phyloP scores from a whole-genome alignment of 2,888 invertebrate genomes.

The Philereme vetulata region DNA sequence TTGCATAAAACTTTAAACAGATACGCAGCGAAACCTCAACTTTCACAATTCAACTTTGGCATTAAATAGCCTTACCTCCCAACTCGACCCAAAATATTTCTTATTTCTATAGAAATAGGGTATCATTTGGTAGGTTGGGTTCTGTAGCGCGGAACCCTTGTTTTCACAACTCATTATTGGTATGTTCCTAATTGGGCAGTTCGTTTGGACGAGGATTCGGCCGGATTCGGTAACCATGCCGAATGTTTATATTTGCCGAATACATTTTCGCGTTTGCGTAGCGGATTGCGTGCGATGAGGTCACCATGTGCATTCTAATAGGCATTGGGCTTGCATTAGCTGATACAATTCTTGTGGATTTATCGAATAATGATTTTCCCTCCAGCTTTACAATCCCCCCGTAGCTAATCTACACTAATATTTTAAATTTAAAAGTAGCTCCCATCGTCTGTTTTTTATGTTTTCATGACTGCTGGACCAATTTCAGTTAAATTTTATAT shows the following conservation, averaged over 20 bases:
- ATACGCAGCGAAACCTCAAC: conserved; percentile 68
- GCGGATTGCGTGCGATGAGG: conserved; percentile 72
- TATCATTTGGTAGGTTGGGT: conserved; percentile 34
- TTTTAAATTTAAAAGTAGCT: too few species aligned
- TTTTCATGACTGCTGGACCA: too few species aligned
- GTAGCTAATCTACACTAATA: too few species aligned
- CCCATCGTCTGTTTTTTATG: too few species aligned
- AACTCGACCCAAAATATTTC: conserved; percentile 43
- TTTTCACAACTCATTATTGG: conserved; percentile 82
- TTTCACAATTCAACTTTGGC: conserved; percentile 79
- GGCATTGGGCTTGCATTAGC: conserved; percentile 6
- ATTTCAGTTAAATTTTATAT: too few species aligned
- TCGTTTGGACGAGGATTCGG: conserved; percentile 52
- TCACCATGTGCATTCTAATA: conserved; percentile 58
- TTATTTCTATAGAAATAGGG: conserved; percentile 45
- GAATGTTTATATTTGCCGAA: conserved; percentile 69
- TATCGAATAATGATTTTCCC: background rate
- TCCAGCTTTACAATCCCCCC: too few species aligned
- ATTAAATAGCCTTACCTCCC: conserved; percentile 56
- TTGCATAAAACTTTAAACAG: conserved; percentile 72
- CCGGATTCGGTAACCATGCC: conserved; percentile 58
- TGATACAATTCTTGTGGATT: conserved; percentile 1
- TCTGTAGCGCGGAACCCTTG: conserved; percentile 58
- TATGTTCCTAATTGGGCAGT: conserved; percentile 73
- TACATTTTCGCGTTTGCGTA: conserved; percentile 74